These are phyloP conservation scores for Mystacornis crossleyi DNA, from an alignment of 2,113 vertebrate species.

Conservation along the genomic window DNA sequence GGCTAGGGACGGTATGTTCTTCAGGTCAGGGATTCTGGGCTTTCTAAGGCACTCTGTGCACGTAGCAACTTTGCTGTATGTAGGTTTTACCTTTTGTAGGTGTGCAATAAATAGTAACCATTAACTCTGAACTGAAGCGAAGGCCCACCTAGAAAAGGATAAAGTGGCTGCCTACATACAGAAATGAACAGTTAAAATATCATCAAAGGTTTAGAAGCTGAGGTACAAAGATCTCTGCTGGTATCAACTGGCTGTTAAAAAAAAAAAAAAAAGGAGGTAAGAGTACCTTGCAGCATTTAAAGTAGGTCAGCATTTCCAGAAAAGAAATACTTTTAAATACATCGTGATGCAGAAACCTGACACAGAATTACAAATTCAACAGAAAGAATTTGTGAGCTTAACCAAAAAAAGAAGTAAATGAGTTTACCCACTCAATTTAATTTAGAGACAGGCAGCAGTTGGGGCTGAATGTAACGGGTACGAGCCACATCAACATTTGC, in stretches of 20 bases:
- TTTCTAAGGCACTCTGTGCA: neutral
- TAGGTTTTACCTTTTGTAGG: neutral
- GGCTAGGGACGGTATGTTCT: neutral
- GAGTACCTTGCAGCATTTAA: neutral
- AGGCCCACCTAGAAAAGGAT: neutral
- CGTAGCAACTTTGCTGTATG: neutral
- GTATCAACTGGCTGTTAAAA: neutral
- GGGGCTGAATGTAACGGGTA: neutral
- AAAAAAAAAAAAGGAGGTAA: neutral
- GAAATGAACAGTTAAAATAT: conserved; percentile 24
- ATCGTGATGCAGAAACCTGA: neutral
- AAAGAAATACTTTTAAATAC: neutral
- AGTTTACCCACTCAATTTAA: neutral
- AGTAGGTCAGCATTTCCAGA: neutral
- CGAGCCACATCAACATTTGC: accelerated
- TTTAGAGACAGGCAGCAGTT: neutral
- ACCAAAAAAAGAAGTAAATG: neutral
- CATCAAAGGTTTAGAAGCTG: conserved; percentile 18
- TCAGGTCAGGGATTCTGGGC: neutral
- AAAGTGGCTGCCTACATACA: neutral
- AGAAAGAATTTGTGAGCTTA: neutral
- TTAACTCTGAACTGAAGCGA: conserved; percentile 27
- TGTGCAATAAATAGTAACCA: conserved; percentile 69
- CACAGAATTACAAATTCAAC: neutral
- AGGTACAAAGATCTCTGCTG: conserved; percentile 26